Evolutionary conservation across 2,113 vertebrate species (phyloP).

Genomic region (Equus quagga): DNA sequence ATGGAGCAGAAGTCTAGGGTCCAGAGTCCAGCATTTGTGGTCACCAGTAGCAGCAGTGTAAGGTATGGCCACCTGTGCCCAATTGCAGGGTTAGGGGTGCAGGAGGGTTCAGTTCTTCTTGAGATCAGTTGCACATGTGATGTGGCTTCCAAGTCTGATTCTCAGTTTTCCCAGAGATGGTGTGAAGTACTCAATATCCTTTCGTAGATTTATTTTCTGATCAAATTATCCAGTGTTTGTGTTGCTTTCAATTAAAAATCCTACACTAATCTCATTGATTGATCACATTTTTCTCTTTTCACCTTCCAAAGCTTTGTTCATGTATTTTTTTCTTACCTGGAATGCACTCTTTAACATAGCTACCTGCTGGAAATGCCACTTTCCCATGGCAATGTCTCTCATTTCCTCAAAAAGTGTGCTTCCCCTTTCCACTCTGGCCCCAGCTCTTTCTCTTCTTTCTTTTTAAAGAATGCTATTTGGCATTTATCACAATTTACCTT

Average conservation of each 20-base stretch:
- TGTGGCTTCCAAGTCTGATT: neutral
- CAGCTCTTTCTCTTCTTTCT: neutral
- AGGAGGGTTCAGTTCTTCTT: neutral
- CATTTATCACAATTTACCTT: neutral
- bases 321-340: neutral
- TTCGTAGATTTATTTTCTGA: neutral
- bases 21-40: neutral
- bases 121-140: neutral
- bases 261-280: neutral
- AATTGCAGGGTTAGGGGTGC: neutral
- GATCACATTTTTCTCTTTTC: neutral
- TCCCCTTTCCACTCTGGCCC: neutral
- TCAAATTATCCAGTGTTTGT: neutral
- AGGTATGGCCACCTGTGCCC: neutral
- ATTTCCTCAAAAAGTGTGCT: neutral
- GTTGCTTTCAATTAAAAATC: neutral
- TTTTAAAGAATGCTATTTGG: neutral
- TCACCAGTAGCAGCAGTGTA: neutral
- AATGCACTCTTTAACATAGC: neutral
- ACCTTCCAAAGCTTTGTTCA: neutral
- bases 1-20: neutral
- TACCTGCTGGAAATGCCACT: neutral
- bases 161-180: neutral
- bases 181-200: neutral
- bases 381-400: neutral